A percentile compares a stretch with the other conserved stretches of the same genome.
Conservation (phyloP, 2,888 invertebrate species). For the Monoplex corrugatus region DNA sequence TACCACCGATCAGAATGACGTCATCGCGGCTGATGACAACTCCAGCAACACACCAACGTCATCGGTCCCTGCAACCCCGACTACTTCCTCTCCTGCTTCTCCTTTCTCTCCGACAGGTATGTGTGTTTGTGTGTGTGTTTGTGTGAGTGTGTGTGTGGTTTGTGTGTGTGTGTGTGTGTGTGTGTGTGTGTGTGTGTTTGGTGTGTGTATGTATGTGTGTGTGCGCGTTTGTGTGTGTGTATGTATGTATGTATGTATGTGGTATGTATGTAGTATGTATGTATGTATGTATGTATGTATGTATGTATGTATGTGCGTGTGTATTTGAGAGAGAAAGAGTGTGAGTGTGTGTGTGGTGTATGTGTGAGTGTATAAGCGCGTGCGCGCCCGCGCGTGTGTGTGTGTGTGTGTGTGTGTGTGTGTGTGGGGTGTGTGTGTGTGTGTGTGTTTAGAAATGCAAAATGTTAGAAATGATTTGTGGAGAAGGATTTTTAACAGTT, state of each 20-base stretch:
- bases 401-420: conserved; percentile 16
- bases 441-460: neutral
- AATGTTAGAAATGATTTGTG: too few species aligned
- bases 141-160: conserved; percentile 23
- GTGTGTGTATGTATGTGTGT: too few species aligned
- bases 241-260: too few species aligned
- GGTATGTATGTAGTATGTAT: neutral
- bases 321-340: neutral
- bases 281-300: neutral
- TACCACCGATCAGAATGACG: neutral
- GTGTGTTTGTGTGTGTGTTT: neutral
- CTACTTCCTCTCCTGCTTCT: conserved; percentile 9
- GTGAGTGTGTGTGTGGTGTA: neutral
- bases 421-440: neutral
- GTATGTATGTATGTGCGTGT: neutral
- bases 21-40: neutral
- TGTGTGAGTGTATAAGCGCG: too few species aligned
- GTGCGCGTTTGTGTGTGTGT: neutral
- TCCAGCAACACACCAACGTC: conserved; percentile 10
- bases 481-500: too few species aligned
- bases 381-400: too few species aligned
- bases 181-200: neutral
- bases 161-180: neutral
- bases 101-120: neutral
- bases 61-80: conserved; percentile 14